These are phyloP conservation scores for Cheirogaleus major DNA, from an alignment of 2,797 vertebrate species.

Conservation along the genomic window DNA sequence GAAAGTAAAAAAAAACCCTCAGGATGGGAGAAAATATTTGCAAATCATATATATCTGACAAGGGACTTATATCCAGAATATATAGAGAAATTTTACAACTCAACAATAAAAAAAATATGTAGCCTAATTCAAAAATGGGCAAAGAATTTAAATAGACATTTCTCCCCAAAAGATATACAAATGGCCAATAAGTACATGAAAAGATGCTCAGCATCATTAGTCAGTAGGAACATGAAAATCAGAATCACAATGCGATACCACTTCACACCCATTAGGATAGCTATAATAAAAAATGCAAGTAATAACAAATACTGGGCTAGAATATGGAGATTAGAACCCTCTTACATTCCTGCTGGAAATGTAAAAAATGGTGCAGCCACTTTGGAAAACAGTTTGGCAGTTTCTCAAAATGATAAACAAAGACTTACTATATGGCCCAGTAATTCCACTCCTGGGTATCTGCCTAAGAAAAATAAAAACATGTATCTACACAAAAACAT, in stretches of 20 bases:
- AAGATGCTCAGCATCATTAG: not conserved
- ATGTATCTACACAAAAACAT: too few relatives aligned
- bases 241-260: not conserved
- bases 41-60: not conserved
- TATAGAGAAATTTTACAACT: not conserved
- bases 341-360: not conserved
- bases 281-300: not conserved
- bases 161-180: not conserved
- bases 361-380: not conserved
- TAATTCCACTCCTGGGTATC: not conserved
- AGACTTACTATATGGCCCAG: not conserved
- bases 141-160: slow-evolving; percentile 21
- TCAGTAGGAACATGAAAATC: not conserved
- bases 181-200: not conserved
- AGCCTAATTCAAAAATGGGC: not conserved
- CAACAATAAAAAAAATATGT: not conserved
- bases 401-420: not conserved
- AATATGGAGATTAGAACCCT: not conserved
- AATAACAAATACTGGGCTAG: not conserved
- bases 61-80: not conserved
- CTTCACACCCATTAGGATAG: not conserved
- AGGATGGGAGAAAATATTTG: slow-evolving; percentile 1
- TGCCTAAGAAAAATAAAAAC: not conserved
- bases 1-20: not conserved
- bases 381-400: not conserved